Evolutionary conservation across 1,140 invertebrate species (phyloP).

Genomic region (Antheraea pernyi): DNA sequence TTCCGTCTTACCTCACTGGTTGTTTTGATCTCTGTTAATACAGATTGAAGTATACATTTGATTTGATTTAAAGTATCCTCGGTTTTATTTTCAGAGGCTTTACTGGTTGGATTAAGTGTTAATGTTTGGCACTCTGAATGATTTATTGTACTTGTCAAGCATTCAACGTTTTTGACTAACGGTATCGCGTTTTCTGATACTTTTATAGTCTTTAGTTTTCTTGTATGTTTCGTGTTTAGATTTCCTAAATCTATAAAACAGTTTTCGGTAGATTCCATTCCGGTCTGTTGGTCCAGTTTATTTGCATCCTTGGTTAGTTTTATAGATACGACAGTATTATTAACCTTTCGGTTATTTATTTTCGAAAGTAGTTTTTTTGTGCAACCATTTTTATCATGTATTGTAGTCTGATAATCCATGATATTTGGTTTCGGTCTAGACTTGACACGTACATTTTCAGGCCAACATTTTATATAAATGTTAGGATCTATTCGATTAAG

Average conservation of each 20-base stretch:
- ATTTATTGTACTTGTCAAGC: slow-evolving; percentile 33
- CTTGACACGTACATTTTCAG: slow-evolving; percentile 31
- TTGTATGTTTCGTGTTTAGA: slow-evolving; percentile 35
- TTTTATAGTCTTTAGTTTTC: slow-evolving; percentile 20
- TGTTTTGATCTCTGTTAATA: slow-evolving; percentile 60
- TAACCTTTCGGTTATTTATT: slow-evolving; percentile 9
- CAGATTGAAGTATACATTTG: slow-evolving; percentile 59
- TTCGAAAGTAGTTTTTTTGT: slow-evolving; percentile 8
- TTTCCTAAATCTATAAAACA: slow-evolving; percentile 43
- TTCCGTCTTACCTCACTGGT: slow-evolving; percentile 29
- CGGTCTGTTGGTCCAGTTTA: slow-evolving; percentile 13
- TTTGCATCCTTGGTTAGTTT: slow-evolving; percentile 10
- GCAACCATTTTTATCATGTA: slow-evolving; percentile 8
- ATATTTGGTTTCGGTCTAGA: slow-evolving; percentile 16
- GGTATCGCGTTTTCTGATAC: neutral
- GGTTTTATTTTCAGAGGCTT: slow-evolving; percentile 40
- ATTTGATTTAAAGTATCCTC: slow-evolving; percentile 60
- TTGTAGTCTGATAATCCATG: slow-evolving; percentile 24
- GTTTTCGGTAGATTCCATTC: slow-evolving; percentile 32
- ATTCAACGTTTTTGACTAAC: slow-evolving; percentile 40
- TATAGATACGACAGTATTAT: slow-evolving; percentile 11
- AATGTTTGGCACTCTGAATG: slow-evolving; percentile 36
- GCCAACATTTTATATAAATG: slow-evolving; percentile 35
- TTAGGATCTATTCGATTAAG: slow-evolving; percentile 27
- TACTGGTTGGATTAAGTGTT: slow-evolving; percentile 22